Percentiles rank a stretch among this genome's conserved stretches.
Conservation (phyloP, 1,140 invertebrate species). For the Drosophila melanogaster region Release_6_plus_ISO1_MT NT_037436.4:3356501-3357000, state of each 20-base stretch:
- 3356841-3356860: conserved; percentile 92
- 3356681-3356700: conserved; percentile 96
- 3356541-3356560: conserved; percentile 99
- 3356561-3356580: conserved; percentile 96
- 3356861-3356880: conserved; percentile 91
- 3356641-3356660: conserved; percentile 92
- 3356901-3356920: conserved; percentile 98
- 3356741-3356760: conserved; percentile 84
- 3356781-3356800: conserved; percentile 85
- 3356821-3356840: conserved; percentile 92
- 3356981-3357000: conserved; percentile 96
- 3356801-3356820: conserved; percentile 94
- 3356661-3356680: conserved; percentile 91
- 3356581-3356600: conserved; percentile 97
- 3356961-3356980: conserved; percentile 92
- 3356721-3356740: conserved; percentile 86
- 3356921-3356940: conserved; percentile 99
- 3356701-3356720: conserved; percentile 92
- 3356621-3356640: conserved; percentile 93
- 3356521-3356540: conserved; percentile 95
- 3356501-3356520: conserved; percentile 96
- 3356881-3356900: conserved; percentile 95
- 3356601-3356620: conserved; percentile 97
- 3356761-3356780: conserved; percentile 84
- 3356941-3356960: conserved; percentile 97